Percentiles rank a stretch among this genome's conserved stretches.
Conservation (phyloP, 2,888 invertebrate species). For the Temnothorax ravouxi region DNA sequence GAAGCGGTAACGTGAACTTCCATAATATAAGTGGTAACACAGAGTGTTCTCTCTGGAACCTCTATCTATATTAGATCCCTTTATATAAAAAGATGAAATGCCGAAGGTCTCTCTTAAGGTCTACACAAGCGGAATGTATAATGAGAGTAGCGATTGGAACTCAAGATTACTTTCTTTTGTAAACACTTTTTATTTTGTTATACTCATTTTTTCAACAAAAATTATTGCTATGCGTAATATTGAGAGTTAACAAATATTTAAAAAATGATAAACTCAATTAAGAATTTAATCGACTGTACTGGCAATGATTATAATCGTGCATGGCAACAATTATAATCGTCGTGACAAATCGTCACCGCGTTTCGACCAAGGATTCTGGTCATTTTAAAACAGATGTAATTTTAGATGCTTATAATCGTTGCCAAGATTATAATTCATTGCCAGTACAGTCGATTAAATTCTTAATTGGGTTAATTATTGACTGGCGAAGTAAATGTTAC, state of each 20-base stretch:
- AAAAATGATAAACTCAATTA: not conserved
- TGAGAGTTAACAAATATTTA: not conserved
- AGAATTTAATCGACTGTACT: too few species aligned
- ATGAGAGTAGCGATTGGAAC: not conserved
- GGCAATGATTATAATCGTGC: too few species aligned
- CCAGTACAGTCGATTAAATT: too few species aligned
- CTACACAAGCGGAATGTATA: slow-evolving; percentile 1
- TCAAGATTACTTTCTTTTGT: slow-evolving; percentile 3
- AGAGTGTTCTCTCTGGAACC: not conserved
- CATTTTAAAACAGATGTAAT: too few species aligned
- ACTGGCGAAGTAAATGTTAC: too few species aligned
- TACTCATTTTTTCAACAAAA: not conserved
- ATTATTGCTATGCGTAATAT: not conserved
- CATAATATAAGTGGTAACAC: slow-evolving; percentile 21
- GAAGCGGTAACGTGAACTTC: slow-evolving; percentile 25
- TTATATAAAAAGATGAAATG: slow-evolving; percentile 21
- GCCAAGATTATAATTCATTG: too few species aligned
- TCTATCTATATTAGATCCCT: slow-evolving; percentile 20
- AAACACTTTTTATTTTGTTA: not conserved
- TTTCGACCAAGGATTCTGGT: too few species aligned
- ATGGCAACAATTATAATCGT: too few species aligned
- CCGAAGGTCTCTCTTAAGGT: not conserved
- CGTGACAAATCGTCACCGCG: too few species aligned
- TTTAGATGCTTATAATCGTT: too few species aligned
- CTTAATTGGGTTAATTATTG: too few species aligned